Conservation (phyloP, 1,140 invertebrate genomes). For the Pemphigus obesinymphae region DNA sequence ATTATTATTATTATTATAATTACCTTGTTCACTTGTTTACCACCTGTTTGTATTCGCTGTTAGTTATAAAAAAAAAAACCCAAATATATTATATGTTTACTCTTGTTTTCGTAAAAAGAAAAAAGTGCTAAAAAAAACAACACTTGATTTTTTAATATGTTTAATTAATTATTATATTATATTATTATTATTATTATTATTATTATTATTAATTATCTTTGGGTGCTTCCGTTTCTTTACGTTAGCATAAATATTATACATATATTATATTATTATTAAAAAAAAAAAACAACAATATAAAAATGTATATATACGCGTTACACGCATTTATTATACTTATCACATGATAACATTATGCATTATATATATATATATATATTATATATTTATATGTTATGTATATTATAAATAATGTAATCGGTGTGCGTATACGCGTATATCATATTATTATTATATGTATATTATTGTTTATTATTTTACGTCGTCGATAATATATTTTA, state of each 20-base stretch:
- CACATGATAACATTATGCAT: too few species aligned
- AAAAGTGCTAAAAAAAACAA: background rate
- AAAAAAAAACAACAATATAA: too few species aligned
- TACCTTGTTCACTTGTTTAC: slow-evolving; percentile 13
- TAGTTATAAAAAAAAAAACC: background rate
- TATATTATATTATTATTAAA: background rate
- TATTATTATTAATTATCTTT: background rate
- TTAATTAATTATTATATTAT: too few species aligned
- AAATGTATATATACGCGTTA: too few species aligned
- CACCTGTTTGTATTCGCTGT: background rate
- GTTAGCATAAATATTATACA: background rate
- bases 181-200: slow-evolving; percentile 2
- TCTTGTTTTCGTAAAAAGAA: background rate
- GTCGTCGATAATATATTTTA: slow-evolving; percentile 25
- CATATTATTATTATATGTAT: background rate
- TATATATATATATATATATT: background rate
- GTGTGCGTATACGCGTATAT: background rate
- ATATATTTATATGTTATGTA: too few species aligned
- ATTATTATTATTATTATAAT: background rate
- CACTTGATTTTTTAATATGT: background rate
- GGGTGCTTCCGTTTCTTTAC: slow-evolving; percentile 13
- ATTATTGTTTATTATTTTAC: slow-evolving; percentile 7
- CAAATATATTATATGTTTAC: background rate
- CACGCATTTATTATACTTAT: too few species aligned
- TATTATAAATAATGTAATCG: background rate